Percentiles rank a stretch among this genome's conserved stretches.
Evolutionary conservation across 2,888 invertebrate species (phyloP).

Genomic region (Ectemnius cavifrons): DNA sequence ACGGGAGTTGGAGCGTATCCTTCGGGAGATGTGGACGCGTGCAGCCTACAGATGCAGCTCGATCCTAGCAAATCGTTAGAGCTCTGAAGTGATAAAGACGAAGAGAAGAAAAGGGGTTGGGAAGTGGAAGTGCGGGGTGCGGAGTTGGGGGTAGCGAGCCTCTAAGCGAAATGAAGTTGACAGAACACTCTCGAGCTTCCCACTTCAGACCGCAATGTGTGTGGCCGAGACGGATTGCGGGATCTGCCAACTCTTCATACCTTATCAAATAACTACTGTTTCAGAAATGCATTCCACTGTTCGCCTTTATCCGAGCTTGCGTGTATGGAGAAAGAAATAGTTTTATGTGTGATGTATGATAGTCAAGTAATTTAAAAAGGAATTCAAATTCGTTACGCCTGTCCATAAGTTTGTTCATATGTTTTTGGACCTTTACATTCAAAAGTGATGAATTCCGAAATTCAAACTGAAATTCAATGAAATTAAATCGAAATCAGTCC

Average conservation of each 20-base stretch:
- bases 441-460: no score
- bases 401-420: no score
- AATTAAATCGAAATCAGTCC: no score
- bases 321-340: no score
- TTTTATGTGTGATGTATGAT: no score
- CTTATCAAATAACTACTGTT: neutral
- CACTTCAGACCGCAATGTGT: neutral
- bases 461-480: no score
- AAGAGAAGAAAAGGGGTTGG: constrained; percentile 20
- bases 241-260: constrained; percentile 35
- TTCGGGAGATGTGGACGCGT: constrained; percentile 73
- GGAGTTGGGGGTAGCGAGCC: constrained; percentile 42
- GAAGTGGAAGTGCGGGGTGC: no score
- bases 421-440: no score
- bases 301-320: no score
- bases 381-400: no score
- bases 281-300: no score
- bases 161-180: constrained; percentile 58
- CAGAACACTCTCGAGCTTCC: constrained; percentile 33
- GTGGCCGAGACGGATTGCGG: constrained; percentile 5
- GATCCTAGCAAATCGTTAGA: constrained; percentile 75
- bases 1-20: constrained; percentile 42
- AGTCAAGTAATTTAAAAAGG: no score
- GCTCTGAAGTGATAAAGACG: constrained; percentile 58
- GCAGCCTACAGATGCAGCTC: constrained; percentile 74